Conservation (phyloP, 2,888 invertebrate species). For the Leptinotarsa peninsularis region DNA sequence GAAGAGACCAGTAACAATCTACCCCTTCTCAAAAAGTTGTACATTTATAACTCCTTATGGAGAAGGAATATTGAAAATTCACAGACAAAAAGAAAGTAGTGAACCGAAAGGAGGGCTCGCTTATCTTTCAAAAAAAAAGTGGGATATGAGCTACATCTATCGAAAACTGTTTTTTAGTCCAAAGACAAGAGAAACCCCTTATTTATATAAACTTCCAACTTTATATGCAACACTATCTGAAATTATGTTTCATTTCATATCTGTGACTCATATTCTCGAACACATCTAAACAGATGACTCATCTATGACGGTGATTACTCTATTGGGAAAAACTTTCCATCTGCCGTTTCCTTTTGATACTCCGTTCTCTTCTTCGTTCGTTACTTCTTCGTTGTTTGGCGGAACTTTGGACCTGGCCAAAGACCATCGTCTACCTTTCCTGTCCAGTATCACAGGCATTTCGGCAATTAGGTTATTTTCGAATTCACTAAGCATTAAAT, state of each 20-base stretch:
- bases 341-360: constrained; percentile 60
- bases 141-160: no score
- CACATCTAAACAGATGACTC: constrained; percentile 73
- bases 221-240: neutral
- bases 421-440: constrained; percentile 80
- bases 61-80: no score
- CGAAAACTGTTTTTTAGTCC: no score
- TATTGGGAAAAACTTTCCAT: constrained; percentile 68
- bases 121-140: no score
- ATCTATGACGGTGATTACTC: constrained; percentile 83
- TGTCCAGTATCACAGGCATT: constrained; percentile 79
- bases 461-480: constrained; percentile 87
- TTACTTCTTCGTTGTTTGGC: constrained; percentile 66
- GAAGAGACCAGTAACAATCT: no score
- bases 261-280: constrained; percentile 22
- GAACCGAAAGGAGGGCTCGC: no score
- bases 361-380: constrained; percentile 69
- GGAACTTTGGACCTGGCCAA: constrained; percentile 70
- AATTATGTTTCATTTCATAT: neutral
- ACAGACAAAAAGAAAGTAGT: no score
- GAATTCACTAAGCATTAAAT: constrained; percentile 87
- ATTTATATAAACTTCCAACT: no score
- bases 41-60: no score
- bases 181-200: no score
- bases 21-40: no score